phyloP scores from a whole-genome alignment of 2,888 invertebrate species.

The Lasioglossum villosulum region DNA sequence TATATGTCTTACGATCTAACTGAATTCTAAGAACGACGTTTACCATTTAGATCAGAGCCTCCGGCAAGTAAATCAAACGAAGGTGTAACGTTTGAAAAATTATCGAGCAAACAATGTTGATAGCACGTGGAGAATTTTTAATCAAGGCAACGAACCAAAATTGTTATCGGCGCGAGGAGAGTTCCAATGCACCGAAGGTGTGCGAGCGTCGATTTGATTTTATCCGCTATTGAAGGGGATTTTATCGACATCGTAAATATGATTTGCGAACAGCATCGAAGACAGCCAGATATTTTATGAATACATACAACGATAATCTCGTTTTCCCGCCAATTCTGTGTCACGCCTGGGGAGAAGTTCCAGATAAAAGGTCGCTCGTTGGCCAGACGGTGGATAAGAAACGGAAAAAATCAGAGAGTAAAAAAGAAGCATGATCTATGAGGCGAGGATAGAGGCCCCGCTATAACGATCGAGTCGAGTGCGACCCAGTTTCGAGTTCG shows the following conservation, averaged over 20 bases:
- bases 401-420: constrained; percentile 1
- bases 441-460: constrained; percentile 20
- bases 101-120: not conserved
- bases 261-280: not conserved
- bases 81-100: not conserved
- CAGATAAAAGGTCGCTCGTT: constrained; percentile 23
- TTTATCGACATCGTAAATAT: not conserved
- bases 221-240: too few species aligned
- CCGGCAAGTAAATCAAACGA: not conserved
- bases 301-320: not conserved
- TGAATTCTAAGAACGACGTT: too few species aligned
- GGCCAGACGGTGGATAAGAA: constrained; percentile 1
- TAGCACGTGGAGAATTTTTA: not conserved
- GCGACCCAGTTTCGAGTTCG: constrained; percentile 74
- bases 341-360: constrained; percentile 4
- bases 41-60: not conserved
- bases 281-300: not conserved
- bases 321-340: constrained; percentile 8
- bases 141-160: not conserved
- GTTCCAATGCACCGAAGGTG: not conserved
- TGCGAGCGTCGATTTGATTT: not conserved
- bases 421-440: constrained; percentile 22
- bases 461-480: constrained; percentile 45
- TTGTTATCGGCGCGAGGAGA: too few species aligned
- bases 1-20: too few species aligned